phyloP scores from a whole-genome alignment of 2,888 invertebrate genomes.

The Tubulanus polymorphus region DNA sequence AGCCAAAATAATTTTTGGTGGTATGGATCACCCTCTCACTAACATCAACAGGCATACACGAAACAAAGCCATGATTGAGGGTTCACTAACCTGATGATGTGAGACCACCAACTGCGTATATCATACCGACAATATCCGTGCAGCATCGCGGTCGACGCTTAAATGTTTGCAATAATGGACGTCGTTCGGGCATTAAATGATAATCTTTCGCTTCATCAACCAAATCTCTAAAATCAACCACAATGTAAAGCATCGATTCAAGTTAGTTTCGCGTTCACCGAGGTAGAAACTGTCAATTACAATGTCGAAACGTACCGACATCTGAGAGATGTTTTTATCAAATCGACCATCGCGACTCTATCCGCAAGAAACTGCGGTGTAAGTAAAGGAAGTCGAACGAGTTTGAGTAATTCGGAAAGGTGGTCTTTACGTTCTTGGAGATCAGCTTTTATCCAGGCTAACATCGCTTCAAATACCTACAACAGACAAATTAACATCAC shows the following conservation, averaged over 20 bases:
- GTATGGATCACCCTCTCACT: constrained; percentile 56
- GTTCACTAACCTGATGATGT: constrained; percentile 66
- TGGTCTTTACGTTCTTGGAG: constrained; percentile 59
- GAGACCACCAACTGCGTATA: constrained; percentile 81
- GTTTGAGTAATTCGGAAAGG: constrained; percentile 68
- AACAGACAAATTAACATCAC: background rate
- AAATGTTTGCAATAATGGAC: constrained; percentile 72
- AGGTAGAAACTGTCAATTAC: too few species aligned
- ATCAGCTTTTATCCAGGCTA: constrained; percentile 73
- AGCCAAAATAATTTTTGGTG: too few species aligned
- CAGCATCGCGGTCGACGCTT: constrained; percentile 72
- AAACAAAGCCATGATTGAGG: background rate
- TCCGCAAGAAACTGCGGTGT: constrained; percentile 79
- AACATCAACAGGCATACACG: background rate
- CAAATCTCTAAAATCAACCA: constrained; percentile 61
- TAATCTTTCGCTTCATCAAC: constrained; percentile 85
- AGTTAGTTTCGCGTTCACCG: too few species aligned
- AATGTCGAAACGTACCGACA: constrained; percentile 66
- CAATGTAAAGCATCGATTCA: too few species aligned
- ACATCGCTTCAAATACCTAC: constrained; percentile 75
- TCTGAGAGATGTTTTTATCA: constrained; percentile 72
- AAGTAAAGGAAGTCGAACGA: constrained; percentile 74
- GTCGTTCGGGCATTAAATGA: constrained; percentile 79
- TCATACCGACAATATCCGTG: constrained; percentile 70
- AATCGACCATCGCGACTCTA: constrained; percentile 71